phyloP scores from a whole-genome alignment of 2,888 invertebrate genomes.

The Sarcophaga subvicina region DNA sequence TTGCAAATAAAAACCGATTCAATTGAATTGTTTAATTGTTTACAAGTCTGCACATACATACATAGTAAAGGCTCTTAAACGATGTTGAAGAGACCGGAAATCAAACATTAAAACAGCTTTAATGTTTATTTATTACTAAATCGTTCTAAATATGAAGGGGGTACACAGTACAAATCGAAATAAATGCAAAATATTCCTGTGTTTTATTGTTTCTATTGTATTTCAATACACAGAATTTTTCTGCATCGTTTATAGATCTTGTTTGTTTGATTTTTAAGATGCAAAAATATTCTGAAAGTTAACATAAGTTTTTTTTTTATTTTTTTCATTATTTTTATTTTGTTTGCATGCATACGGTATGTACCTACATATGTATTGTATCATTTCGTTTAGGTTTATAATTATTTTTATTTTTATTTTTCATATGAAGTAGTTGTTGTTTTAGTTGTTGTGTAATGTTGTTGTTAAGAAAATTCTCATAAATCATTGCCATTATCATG shows the following conservation, averaged over 20 bases:
- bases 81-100: constrained; percentile 64
- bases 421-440: constrained; percentile 9
- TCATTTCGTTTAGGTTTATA: neutral
- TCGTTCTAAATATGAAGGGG: constrained; percentile 4
- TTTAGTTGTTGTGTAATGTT: constrained; percentile 28
- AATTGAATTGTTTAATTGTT: constrained; percentile 62
- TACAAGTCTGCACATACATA: constrained; percentile 43
- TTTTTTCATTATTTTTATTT: too few relatives aligned
- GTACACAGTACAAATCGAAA: constrained; percentile 25
- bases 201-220: neutral
- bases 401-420: constrained; percentile 20
- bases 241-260: constrained; percentile 4
- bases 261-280: constrained; percentile 24
- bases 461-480: constrained; percentile 56
- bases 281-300: constrained; percentile 50
- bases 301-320: constrained; percentile 23
- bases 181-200: constrained; percentile 43
- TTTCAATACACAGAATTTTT: neutral
- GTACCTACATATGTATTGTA: neutral
- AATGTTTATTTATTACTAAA: constrained; percentile 57
- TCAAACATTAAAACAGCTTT: constrained; percentile 60
- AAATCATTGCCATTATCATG: constrained; percentile 68
- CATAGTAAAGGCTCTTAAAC: constrained; percentile 48
- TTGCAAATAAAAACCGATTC: constrained; percentile 26
- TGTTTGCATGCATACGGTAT: too few relatives aligned